Base-by-base conservation (phyloP, 2,113 vertebrate species). In the Ameiurus melas region DNA sequence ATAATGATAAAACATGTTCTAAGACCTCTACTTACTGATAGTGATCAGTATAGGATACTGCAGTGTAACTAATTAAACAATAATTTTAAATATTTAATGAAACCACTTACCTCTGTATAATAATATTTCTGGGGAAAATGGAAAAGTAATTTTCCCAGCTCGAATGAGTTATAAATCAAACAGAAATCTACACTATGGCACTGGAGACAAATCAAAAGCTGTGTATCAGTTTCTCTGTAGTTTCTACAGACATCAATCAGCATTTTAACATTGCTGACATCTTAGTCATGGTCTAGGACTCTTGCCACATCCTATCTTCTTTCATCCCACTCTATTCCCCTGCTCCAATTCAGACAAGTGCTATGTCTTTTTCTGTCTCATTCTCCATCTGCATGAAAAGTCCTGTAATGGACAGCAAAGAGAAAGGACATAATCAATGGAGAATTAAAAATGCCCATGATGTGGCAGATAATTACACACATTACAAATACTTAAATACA, bases 171-270 rank as follows among this genome's bases (percentile, higher is more conserved):
- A 82, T 36, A 58, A 81, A 81, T 58, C n/a, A 58, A 22, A 36
- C n/a, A 17, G 79, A 55, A 51, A 68, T n/a, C 27, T 33, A 25
- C 2, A 20, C 33, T 53, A 70, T 20, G 17, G 22, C 62, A 53
- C n/a, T 81, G n/a, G n/a, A 68, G 78, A 17, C 22, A 83, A 43
- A 71, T 70, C 25, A 66, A 1, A 64, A 17, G 17, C 10, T 7
- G 12, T 53, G 58, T 25, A 17, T 86, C 27, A 27, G 55, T 47
- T 51, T 64, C 85, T 86, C 39, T 33, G 66, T n/a, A 20, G 25
- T 53, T 64, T 86, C 43, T 80, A 51, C 75, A 86, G 75, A 47
- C 58, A 60, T 58, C 51, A 36, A 9, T 86, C 75, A 79, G 85
- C 85, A 77, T 62, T 77, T 60, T 79, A 64, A 86, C 58, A 1